Conservation (phyloP, 2,888 invertebrate species). For the Polymixis lichenea region DNA sequence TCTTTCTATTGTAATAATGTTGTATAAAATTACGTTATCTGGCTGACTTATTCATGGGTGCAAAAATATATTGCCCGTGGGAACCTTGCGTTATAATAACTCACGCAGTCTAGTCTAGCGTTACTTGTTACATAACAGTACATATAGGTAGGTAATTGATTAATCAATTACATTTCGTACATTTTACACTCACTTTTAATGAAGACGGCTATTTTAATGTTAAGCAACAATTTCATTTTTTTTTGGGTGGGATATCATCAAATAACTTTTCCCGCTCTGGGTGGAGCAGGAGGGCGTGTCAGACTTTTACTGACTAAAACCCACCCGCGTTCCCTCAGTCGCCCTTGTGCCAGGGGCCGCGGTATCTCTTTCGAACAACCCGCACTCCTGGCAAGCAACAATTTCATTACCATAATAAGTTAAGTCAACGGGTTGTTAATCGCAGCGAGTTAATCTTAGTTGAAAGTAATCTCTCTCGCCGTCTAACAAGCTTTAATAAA, state of each 20-base stretch:
- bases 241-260: too few species aligned
- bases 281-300: too few species aligned
- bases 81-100: neutral
- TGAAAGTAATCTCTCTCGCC: neutral
- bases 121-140: neutral
- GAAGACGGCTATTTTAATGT: neutral
- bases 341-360: too few species aligned
- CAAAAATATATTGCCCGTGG: conserved; percentile 1
- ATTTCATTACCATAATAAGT: neutral
- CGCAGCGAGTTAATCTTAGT: neutral
- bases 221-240: too few species aligned
- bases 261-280: too few species aligned
- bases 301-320: too few species aligned
- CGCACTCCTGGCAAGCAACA: neutral
- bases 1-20: neutral
- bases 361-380: too few species aligned
- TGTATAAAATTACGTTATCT: neutral
- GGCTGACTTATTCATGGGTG: conserved; percentile 5
- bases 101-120: neutral
- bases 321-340: too few species aligned
- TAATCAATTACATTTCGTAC: neutral
- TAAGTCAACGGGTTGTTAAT: neutral
- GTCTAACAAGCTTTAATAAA: neutral
- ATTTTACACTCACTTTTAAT: neutral
- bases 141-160: neutral